Evolutionary conservation across 2,797 vertebrate species (phyloP), one percentile per base, ranked within the genome.

Genomic region (Sphaeramia orbicularis): DNA sequence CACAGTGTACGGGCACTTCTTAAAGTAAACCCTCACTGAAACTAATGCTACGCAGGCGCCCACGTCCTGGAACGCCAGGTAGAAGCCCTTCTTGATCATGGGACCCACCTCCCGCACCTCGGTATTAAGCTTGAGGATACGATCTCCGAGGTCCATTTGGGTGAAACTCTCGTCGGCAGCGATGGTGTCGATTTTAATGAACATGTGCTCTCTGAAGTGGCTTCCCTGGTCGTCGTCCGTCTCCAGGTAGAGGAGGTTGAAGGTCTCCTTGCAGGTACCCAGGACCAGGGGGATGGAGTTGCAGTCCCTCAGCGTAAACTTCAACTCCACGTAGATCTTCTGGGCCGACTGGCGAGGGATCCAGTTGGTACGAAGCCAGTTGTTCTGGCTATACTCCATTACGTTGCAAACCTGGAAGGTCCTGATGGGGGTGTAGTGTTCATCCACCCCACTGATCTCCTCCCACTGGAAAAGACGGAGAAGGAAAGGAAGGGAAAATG

Each of bases 351-450:
- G 96, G 49, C 98, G 96, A 7, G 96, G 88, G 81, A 99, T 97
- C 97, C 97, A 99, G 92, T 98, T 99, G 84, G 98, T 98, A 80
- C 97, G 94, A 84, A 99, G 95, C 98, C 98, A 99, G 77, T 99
- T 99, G 91, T 99, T 99, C 90, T 99, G 98, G 86, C 96, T 99
- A 72, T 97, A 97, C 80, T 99, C 97, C 97, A 99, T 99, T 76
- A 99, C 98, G 47, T 99, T 98, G 94, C 98, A 99, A 72, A 99
- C 98, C 87, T 99, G 98, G 90, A 99, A 99, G 60, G 98, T 99
- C 86, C 97, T 94, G 90, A 99, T 99, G 0, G 97, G 98, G 47
- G 97, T 98, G 86, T 99, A 98, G 81, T 98, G 96, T 76, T 99
- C 97, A 72, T 99, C 97, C 66, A 99, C 97, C 38, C 97, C 97